Percentiles rank a stretch among this genome's conserved stretches.
phyloP scores from a whole-genome alignment of 2,888 invertebrate genomes.

The Protodeltote pygarga region DNA sequence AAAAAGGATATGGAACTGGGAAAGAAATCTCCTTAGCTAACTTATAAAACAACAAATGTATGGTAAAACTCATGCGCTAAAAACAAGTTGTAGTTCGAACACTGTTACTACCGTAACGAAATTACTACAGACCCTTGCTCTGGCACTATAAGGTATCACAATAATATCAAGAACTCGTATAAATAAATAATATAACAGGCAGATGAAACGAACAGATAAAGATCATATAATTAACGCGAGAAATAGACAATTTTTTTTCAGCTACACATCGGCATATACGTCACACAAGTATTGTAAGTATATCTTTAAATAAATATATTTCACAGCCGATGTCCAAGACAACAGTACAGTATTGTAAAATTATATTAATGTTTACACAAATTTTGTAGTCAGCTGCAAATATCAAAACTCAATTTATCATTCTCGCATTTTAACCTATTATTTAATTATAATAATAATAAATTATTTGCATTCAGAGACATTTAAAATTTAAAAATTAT shows the following conservation, averaged over 20 bases:
- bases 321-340: constrained; percentile 61
- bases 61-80: constrained; percentile 53
- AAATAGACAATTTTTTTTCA: constrained; percentile 35
- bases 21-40: constrained; percentile 61
- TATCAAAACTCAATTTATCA: constrained; percentile 43
- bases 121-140: constrained; percentile 50
- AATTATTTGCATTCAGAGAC: constrained; percentile 66
- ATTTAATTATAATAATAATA: constrained; percentile 57
- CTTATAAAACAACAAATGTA: constrained; percentile 62
- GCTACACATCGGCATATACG: constrained; percentile 41
- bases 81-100: constrained; percentile 41
- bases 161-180: constrained; percentile 54
- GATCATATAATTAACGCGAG: constrained; percentile 49
- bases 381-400: constrained; percentile 45
- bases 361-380: constrained; percentile 34
- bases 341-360: constrained; percentile 32
- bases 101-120: constrained; percentile 52
- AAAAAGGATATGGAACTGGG: constrained; percentile 56
- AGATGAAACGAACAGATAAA: constrained; percentile 37
- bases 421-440: constrained; percentile 67
- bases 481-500: constrained; percentile 64
- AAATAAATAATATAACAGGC: constrained; percentile 39
- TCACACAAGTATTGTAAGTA: constrained; percentile 35
- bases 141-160: constrained; percentile 65
- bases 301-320: constrained; percentile 51